Conservation (phyloP, 2,113 vertebrate species). For the Xerus inauris region DNA sequence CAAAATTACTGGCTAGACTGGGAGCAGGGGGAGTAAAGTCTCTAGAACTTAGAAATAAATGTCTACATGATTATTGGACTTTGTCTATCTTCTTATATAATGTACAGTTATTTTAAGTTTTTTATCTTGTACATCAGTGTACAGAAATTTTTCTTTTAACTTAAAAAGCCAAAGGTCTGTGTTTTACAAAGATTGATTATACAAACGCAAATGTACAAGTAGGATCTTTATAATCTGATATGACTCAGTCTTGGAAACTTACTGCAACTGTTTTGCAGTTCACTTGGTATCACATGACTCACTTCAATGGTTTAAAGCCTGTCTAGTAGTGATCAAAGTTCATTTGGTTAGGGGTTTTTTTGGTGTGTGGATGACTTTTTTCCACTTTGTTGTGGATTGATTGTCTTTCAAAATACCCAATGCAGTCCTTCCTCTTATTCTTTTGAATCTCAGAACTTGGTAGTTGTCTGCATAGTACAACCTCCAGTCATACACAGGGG, state of each 20-base stretch:
- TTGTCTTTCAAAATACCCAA: conserved; percentile 81
- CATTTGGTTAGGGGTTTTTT: conserved; percentile 78
- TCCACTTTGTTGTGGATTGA: conserved; percentile 84
- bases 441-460: conserved; percentile 78
- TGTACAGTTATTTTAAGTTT: neutral
- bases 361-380: conserved; percentile 78
- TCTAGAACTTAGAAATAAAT: conserved; percentile 58
- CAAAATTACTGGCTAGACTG: conserved; percentile 36
- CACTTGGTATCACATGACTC: conserved; percentile 75
- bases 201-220: conserved; percentile 69
- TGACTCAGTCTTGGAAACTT: conserved; percentile 86
- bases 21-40: neutral
- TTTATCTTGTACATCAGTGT: neutral
- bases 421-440: conserved; percentile 72
- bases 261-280: conserved; percentile 82
- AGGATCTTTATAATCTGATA: conserved; percentile 78
- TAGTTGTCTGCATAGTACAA: conserved; percentile 42
- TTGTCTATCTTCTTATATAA: conserved; percentile 38
- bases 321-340: conserved; percentile 82
- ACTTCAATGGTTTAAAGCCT: conserved; percentile 74
- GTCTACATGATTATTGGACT: neutral
- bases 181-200: conserved; percentile 69
- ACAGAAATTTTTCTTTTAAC: conserved; percentile 37
- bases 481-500: conserved; percentile 43
- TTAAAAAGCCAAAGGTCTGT: conserved; percentile 15